A percentile compares a stretch with the other conserved stretches of the same genome.
These are phyloP conservation scores for Momotus momota DNA, from an alignment of 2,797 vertebrate genomes.

Conservation along the genomic window DNA sequence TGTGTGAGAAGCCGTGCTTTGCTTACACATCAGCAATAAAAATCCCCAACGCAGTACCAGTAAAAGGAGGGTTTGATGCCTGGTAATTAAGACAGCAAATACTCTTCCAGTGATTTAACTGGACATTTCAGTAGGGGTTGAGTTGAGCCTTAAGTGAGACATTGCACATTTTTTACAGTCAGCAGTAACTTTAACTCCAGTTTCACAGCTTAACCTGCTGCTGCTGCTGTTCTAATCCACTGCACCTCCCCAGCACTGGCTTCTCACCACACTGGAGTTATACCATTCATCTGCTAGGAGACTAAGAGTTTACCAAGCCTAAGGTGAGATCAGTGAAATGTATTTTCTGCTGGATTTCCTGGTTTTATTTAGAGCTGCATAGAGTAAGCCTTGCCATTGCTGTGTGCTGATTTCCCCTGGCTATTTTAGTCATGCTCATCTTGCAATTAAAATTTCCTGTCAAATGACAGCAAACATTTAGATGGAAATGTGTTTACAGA, in stretches of 20 bases:
- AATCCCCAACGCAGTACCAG: neutral
- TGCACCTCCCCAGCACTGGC: neutral
- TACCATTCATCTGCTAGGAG: neutral
- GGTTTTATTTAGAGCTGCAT: constrained; percentile 5
- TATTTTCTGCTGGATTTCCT: neutral
- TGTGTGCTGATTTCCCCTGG: neutral
- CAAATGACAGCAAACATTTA: neutral
- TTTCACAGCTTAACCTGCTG: neutral
- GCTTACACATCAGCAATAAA: neutral
- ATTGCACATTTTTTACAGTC: neutral
- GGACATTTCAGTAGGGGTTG: neutral
- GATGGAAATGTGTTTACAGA: neutral
- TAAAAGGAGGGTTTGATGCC: neutral
- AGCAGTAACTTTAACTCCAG: neutral
- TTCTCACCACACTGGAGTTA: neutral
- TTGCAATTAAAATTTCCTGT: neutral
- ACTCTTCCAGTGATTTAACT: neutral
- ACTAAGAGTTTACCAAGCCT: neutral
- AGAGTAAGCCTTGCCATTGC: neutral
- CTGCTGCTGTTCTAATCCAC: neutral
- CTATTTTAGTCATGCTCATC: neutral
- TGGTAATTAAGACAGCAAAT: neutral
- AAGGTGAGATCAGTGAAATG: neutral
- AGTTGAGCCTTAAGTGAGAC: neutral
- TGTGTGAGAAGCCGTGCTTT: neutral